Evolutionary conservation across 1,140 invertebrate species (phyloP).

Genomic region (Nymphalis io): DNA sequence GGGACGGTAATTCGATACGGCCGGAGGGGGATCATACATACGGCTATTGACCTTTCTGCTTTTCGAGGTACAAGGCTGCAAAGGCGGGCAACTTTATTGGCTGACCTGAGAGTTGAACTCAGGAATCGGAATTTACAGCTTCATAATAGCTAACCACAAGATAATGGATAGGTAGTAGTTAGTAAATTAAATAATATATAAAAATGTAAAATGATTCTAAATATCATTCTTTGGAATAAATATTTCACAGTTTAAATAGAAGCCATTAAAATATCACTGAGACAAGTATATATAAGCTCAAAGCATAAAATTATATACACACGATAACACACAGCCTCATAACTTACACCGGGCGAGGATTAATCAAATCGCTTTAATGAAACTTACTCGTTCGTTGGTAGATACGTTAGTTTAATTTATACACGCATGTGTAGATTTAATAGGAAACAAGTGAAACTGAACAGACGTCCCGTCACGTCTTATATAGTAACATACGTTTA

Average conservation of each 20-base stretch:
- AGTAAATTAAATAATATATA: background rate
- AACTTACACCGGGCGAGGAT: constrained; percentile 21
- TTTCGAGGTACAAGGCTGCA: too few relatives aligned
- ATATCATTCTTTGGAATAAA: too few relatives aligned
- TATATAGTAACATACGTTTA: background rate
- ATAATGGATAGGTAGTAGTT: too few relatives aligned
- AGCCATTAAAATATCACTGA: background rate
- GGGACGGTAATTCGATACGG: too few relatives aligned
- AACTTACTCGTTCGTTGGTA: constrained; percentile 24
- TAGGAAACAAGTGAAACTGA: background rate
- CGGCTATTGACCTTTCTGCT: too few relatives aligned
- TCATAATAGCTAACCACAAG: too few relatives aligned
- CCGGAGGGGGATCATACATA: too few relatives aligned
- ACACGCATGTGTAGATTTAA: constrained; percentile 14
- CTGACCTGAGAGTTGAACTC: too few relatives aligned
- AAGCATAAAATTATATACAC: constrained; percentile 10
- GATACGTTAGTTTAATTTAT: constrained; percentile 26
- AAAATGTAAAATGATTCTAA: background rate
- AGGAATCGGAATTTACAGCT: too few relatives aligned
- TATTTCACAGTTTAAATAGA: background rate
- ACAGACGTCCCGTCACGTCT: background rate
- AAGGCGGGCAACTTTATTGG: too few relatives aligned
- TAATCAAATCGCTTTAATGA: constrained; percentile 38
- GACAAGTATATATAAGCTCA: constrained; percentile 1
- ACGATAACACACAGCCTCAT: constrained; percentile 19